Evolutionary conservation across 2,888 invertebrate genomes (phyloP), one percentile per base, ranked within the genome.

Genomic region (Pristionchus exspectatus): DNA sequence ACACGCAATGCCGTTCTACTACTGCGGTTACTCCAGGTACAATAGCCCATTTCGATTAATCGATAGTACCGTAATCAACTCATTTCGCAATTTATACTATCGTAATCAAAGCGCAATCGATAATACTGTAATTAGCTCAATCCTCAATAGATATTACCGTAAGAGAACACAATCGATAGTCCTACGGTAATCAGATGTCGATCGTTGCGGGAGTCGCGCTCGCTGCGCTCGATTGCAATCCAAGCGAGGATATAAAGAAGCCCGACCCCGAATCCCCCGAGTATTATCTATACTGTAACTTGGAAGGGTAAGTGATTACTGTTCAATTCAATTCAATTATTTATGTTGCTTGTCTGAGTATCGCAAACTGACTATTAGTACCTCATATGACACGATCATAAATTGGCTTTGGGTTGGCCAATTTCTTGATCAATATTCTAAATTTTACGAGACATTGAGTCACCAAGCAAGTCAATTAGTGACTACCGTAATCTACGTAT

Each of bases 211-310:
- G 87, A 87, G 66, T 69, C 87, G 66, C 87, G 2, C 27, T 38
- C 14, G 81, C 89, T 2, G 89, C 81, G 21, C 83, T 89, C 24
- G 89, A 89, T 44, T 89, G 89, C 38, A 54, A 81, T 54, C 89
- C 89, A 66, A 91, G 91, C 24, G 91, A 91, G 10, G 91, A 93
- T 81, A 87, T 91, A 12, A 94, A 94, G 87, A 94, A 94, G 87
- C 89, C 93, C 69, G 92, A 94, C 74, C 94, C 94, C 16, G 90
- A 91, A 14, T 92, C 90, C 89, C 92, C 93, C 38, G 92, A 92
- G 89, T 92, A 92, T 14, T 94, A 94, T 77, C 91, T 94, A 16
- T 94, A 94, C 90, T 94, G 94, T 89, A 94, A 94, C 89, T 89
- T 94, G 69, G 94, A 94, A 90, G 94, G 94, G 93, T 94, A 85